Evolutionary conservation across 2,797 vertebrate genomes (phyloP), one percentile per base, ranked within the genome.

Genomic region (Botia kubotai): DNA sequence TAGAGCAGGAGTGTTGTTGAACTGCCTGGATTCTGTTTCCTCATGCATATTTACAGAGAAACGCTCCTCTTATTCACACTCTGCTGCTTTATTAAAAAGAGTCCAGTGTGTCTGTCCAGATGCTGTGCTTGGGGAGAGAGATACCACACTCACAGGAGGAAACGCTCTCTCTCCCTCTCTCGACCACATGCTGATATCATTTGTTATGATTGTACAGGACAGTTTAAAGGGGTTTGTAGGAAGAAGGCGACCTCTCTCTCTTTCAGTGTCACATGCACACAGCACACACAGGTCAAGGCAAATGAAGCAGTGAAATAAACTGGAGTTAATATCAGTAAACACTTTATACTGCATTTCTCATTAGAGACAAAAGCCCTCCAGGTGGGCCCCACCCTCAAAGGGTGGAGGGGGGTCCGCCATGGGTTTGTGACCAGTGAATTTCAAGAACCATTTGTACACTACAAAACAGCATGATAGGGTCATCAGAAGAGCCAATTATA

Each of bases 11-110:
- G 60, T 78, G 50, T 62, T 71, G 67, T 70, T 70, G 52, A 78
- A 71, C 55, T 71, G 43, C 23, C 23, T 50, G 67, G 55, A 72
- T 79, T 39, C 46, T 72, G 77, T 33, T 3, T 3, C 29, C 68
- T 79, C 77, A 79, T 79, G 58, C 26, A 79, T 65, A 72, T 79
- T 79, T 53, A 79, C 77, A 23, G 58, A 65, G 58, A 72, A 72
- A 53, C 43, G 23, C 77, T 63, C 19, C 46, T 72, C 68, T 6
- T 72, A 57, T 79, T 79, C 60, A 10, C 67, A 62, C 33, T 3
- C 67, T 43, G 48, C n/a, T 63, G 17, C 53, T 78, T 78, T 78
- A 78, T 68, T 78, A 53, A 62, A 72, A 71, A 79, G 46, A 79
- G 33, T 19, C 55, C 50, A 39, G 68, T 36, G 46, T 63, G 46